These are phyloP conservation scores for Drosophila repletoides DNA, from an alignment of 1,140 invertebrate species.

Conservation along the genomic window DNA sequence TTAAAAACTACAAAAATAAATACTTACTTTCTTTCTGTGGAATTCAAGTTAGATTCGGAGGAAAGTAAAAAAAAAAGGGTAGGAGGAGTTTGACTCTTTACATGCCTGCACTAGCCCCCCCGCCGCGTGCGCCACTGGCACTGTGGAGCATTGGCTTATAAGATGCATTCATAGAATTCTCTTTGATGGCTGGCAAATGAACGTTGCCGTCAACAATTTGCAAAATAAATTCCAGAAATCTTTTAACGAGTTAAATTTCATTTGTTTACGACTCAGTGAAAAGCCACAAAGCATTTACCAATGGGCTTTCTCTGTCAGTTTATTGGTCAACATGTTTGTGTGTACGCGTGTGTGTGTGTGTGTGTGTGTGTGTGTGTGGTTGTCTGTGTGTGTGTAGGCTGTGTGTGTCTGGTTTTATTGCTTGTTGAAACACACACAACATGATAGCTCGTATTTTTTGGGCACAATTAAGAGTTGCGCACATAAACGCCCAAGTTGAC, in stretches of 20 bases:
- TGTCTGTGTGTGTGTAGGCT: slow-evolving; percentile 1
- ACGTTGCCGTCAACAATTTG: slow-evolving; percentile 49
- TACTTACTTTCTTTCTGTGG: too few relatives aligned
- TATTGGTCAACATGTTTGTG: slow-evolving; percentile 13
- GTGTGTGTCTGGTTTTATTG: too few relatives aligned
- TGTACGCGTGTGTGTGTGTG: not conserved
- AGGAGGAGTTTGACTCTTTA: not conserved
- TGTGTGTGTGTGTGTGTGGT: not conserved
- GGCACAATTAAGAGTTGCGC: slow-evolving; percentile 75
- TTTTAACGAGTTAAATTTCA: slow-evolving; percentile 69
- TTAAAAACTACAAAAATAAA: too few relatives aligned
- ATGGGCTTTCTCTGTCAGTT: slow-evolving; percentile 54
- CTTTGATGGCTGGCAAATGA: slow-evolving; percentile 22
- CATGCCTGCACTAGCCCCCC: too few relatives aligned
- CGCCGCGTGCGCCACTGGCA: too few relatives aligned
- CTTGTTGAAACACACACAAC: slow-evolving; percentile 44
- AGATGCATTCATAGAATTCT: slow-evolving; percentile 13
- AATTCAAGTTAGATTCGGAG: too few relatives aligned
- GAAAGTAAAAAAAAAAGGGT: too few relatives aligned
- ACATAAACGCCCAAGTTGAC: slow-evolving; percentile 72
- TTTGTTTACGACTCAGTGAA: slow-evolving; percentile 73
- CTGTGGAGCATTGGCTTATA: too few relatives aligned
- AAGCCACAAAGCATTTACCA: slow-evolving; percentile 72
- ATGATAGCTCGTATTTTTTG: slow-evolving; percentile 65
- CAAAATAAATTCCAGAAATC: slow-evolving; percentile 65